Conservation (phyloP, 1,140 invertebrate species). For the Drosophila varians region DNA sequence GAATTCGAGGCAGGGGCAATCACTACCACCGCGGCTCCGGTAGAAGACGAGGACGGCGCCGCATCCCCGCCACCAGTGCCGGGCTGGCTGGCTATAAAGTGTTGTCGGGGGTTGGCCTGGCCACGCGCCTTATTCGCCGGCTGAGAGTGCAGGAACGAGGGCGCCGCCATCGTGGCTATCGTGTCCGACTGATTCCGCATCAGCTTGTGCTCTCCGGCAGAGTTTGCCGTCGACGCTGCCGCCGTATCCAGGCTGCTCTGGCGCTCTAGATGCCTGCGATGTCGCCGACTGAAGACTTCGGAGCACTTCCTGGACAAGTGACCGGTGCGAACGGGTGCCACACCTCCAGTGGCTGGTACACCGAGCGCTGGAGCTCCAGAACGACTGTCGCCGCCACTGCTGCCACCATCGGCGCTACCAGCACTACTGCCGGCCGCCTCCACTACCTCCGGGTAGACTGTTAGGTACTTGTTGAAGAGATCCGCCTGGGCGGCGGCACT, state of each 20-base stretch:
- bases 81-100: constrained; percentile 45
- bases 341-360: neutral
- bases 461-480: constrained; percentile 68
- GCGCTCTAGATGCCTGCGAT: constrained; percentile 65
- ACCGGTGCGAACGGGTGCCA: constrained; percentile 32
- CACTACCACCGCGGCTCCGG: constrained; percentile 25
- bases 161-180: constrained; percentile 51
- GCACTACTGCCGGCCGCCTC: constrained; percentile 45
- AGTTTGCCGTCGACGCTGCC: constrained; percentile 41
- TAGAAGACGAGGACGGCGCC: constrained; percentile 11
- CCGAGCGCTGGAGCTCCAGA: constrained; percentile 1
- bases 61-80: neutral
- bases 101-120: constrained; percentile 51
- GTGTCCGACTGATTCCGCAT: constrained; percentile 80
- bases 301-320: constrained; percentile 73
- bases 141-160: constrained; percentile 64
- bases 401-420: constrained; percentile 32
- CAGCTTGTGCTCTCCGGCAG: constrained; percentile 47
- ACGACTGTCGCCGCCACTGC: constrained; percentile 31
- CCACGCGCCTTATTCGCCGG: constrained; percentile 30
- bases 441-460: constrained; percentile 70
- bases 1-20: constrained; percentile 33
- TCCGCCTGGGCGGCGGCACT: constrained; percentile 51
- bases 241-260: constrained; percentile 71
- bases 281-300: constrained; percentile 74